Base-by-base conservation (phyloP, 2,113 vertebrate genomes). In the Otocyon megalotis region DNA sequence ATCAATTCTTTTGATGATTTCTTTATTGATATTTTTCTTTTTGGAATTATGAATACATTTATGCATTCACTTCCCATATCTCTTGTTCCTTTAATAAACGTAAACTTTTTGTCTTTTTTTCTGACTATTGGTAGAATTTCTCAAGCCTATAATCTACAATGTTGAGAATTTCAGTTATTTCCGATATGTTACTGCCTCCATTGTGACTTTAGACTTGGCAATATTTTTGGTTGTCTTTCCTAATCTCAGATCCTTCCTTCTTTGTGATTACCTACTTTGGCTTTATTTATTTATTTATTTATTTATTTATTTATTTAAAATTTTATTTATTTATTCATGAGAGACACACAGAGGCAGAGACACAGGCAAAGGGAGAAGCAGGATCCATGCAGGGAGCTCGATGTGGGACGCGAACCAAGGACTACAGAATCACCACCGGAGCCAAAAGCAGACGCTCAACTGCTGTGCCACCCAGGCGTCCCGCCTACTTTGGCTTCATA, bases 1-100 rank as follows among this genome's bases (percentile, higher is more conserved):
- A 43, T 83, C 48, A 72, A 54, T 67, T 88, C 28, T 72, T 17
- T 26, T 81, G n/a, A 48, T 62, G 37, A 32, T 86, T 91, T 90
- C 16, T 85, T 86, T 56, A 62, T 56, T 54, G 30, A 11, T 91
- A 30, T 58, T 69, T 94, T 83, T 94, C 43, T 62, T 89, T 96
- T 82, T 72, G 8, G 12, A 88, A 22, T 56, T 63, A 81, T n/a
- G 15, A 3, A 13, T 30, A 65, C 3, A 28, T 62, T 43, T 88
- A 63, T 88, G 56, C 63, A 32, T 81, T 74, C 58, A 56, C 48
- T 37, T 96, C 24, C 10, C 1, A 26, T 65, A 53, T 35, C 26
- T 81, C 22, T 79, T 50, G 65, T 62, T 94, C 69, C 74, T 82
- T 81, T 72, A 86, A 62, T 26, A 71, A 67, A 26, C 62, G 58